Evolutionary conservation across 2,113 vertebrate species (phyloP), one percentile per base, ranked within the genome.

Genomic region (Bambusicola thoracicus): DNA sequence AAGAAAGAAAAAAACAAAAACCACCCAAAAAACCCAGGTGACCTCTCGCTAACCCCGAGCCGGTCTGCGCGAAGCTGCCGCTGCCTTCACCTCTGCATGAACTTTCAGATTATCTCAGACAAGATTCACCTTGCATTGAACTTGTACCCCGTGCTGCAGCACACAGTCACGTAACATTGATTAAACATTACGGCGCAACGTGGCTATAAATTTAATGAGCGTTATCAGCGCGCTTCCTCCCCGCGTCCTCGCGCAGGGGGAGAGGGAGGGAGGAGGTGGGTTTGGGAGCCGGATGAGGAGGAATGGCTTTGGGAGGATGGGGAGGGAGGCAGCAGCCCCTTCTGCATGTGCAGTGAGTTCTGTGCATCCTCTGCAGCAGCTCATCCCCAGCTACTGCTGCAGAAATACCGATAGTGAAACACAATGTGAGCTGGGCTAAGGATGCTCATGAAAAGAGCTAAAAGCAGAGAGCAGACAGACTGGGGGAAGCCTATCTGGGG

Each of bases 11-110:
- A 93, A 85, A 94, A 32, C 27, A 8, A 43, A 56, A 55, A 8
- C 15, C 29, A 56, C 53, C 53, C 53, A 56, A 67, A 40, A 27
- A 8, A 5, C 89, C 65, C 89, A 93, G 89, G 91, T 96, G 97
- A 97, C 97, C 97, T 97, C 92, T 70, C 75, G 79, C 92, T 98
- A 94, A 97, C 97, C 98, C 97, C 97, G 30, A 53, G 80, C 82
- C 55, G 9, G 97, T 95, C 97, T 97, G 79, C 18, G 95, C 92
- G 96, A 97, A 97, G 97, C 97, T 79, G 94, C 83, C 11, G 97
- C 97, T 96, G 97, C 98, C 96, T 98, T 98, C 98, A 98, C 98
- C 98, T 98, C 98, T 90, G 62, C 61, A 67, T 98, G 98, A 99
- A 98, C 98, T 98, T 98, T 95, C 97, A 97, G 97, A 98, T 97